Conservation (phyloP, 2,113 vertebrate species). For the Notothenia coriiceps region DNA sequence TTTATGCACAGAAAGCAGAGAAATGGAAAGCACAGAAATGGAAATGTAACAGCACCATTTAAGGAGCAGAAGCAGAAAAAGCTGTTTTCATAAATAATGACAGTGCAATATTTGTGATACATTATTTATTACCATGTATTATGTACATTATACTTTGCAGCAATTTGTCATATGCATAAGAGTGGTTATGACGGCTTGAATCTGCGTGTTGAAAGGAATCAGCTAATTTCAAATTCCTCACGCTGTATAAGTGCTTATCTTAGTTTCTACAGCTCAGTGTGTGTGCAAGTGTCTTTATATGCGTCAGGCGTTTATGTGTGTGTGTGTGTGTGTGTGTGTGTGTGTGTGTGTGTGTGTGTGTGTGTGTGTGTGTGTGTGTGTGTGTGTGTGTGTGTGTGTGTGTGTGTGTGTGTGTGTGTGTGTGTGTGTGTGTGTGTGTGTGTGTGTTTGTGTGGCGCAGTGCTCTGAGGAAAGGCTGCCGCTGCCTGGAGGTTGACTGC, state of each 20-base stretch:
- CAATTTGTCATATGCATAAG: background rate
- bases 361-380: conserved; percentile 32
- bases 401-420: conserved; percentile 33
- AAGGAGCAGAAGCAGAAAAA: background rate
- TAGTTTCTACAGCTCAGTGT: conserved; percentile 10
- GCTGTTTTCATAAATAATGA: background rate
- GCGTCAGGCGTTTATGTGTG: background rate
- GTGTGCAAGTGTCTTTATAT: conserved; percentile 5
- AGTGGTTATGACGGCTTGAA: background rate
- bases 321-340: conserved; percentile 32
- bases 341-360: conserved; percentile 24
- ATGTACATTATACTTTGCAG: background rate
- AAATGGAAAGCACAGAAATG: background rate
- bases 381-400: conserved; percentile 25
- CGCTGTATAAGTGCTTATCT: background rate
- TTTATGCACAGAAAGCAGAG: background rate
- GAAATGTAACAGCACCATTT: background rate
- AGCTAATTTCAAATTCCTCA: conserved; percentile 11
- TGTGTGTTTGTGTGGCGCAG: conserved; percentile 67
- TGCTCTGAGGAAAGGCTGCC: conserved; percentile 90
- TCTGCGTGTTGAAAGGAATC: background rate
- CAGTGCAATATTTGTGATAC: background rate
- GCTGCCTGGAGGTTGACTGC: conserved; percentile 93
- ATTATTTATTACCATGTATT: conserved; percentile 6
- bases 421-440: conserved; percentile 22